Evolutionary conservation across 2,888 invertebrate species (phyloP).

Genomic region (Melinaea menophilus): DNA sequence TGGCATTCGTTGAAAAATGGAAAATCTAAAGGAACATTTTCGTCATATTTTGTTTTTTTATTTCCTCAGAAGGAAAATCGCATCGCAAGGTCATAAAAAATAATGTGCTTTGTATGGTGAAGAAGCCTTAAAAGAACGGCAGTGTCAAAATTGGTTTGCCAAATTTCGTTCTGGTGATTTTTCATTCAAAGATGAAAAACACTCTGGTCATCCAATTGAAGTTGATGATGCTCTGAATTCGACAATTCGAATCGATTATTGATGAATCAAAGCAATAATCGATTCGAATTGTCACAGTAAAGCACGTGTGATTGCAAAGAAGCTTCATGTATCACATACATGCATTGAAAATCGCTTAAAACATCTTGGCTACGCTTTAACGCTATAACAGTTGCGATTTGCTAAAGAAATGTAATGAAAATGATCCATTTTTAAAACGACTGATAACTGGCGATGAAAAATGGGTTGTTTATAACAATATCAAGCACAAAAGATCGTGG

Average conservation of each 20-base stretch:
- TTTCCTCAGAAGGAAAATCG: neutral
- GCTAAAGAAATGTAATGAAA: too few species aligned
- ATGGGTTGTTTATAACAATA: too few species aligned
- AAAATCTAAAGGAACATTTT: neutral
- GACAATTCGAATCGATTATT: too few species aligned
- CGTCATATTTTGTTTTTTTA: neutral
- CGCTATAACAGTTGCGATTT: too few species aligned
- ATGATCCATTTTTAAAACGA: too few species aligned
- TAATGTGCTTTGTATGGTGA: too few species aligned
- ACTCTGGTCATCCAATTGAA: neutral
- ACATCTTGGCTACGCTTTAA: conserved; percentile 1
- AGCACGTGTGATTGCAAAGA: neutral
- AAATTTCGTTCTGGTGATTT: too few species aligned
- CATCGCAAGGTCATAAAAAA: too few species aligned
- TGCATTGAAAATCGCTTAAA: neutral
- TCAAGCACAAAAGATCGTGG: too few species aligned
- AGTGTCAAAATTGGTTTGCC: neutral
- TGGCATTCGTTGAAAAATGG: neutral
- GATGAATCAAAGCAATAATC: conserved; percentile 1
- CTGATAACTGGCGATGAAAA: too few species aligned
- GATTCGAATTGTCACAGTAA: neutral
- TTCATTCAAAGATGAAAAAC: neutral
- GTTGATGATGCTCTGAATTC: neutral
- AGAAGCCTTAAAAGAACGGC: neutral
- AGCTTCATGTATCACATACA: neutral